A percentile compares a stretch with the other conserved stretches of the same genome.
These are phyloP conservation scores for Todiramphus chloris DNA, from an alignment of 2,113 vertebrate genomes.

Conservation along the genomic window DNA sequence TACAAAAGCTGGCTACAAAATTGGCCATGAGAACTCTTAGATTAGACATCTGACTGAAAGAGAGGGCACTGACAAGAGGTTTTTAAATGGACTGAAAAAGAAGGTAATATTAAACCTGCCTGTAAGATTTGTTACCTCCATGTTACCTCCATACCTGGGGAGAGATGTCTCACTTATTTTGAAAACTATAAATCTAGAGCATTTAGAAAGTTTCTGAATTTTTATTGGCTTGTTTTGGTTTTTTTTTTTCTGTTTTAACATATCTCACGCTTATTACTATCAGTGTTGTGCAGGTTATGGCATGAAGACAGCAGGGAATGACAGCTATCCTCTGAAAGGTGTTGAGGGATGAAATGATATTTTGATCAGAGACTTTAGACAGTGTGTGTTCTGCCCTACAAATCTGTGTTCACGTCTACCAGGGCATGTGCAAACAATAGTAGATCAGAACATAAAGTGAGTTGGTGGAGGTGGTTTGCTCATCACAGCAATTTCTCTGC, in stretches of 20 bases:
- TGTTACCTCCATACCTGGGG: neutral
- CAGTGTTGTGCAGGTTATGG: neutral
- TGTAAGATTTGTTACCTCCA: neutral
- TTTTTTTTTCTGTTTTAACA: neutral
- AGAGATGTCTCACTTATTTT: neutral
- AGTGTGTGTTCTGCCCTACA: neutral
- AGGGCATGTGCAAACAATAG: neutral
- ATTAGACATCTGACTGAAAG: neutral
- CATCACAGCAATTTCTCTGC: neutral
- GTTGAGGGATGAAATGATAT: neutral
- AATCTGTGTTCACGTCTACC: neutral
- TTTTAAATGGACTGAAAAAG: neutral
- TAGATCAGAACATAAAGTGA: neutral
- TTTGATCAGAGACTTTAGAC: neutral
- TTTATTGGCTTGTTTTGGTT: neutral
- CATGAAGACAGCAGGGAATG: neutral
- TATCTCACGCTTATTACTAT: accelerated
- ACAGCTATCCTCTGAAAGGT: neutral
- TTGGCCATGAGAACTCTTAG: neutral
- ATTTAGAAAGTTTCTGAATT: neutral
- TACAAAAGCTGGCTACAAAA: neutral
- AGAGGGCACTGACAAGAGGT: neutral
- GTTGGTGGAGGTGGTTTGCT: neutral
- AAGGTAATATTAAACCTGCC: neutral
- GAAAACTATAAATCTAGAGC: neutral